Base-by-base conservation (phyloP, 1,140 invertebrate species). In the Aricia agestis region DNA sequence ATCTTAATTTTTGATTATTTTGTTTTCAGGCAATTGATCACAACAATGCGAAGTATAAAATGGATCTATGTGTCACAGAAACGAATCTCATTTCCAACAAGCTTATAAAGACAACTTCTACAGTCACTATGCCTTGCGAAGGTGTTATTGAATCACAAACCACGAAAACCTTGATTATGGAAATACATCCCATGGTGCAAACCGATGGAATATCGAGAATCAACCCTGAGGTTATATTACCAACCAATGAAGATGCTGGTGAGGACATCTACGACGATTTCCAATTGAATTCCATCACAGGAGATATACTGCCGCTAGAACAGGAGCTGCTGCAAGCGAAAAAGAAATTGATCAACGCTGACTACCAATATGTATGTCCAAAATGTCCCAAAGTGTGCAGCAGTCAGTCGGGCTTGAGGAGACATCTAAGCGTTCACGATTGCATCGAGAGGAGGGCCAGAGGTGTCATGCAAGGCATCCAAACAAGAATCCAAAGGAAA, bases 271-370 rank as follows among this genome's bases (percentile, higher is more conserved):
- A 83, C 67, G 74, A 82, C 67, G 81, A 87, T 31, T 90, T 88
- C 59, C 87, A 87, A 78, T 72, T 91, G 7, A 91, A 91, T 71
- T 89, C 87, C 10, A 91, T 91, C 31, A 91, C 89, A 6, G 86
- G 89, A 6, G 85, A 91, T 73, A 79, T 87, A 31, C 71, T 89
- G 58, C 80, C 89, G 0, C 70, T 91, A 32, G 87, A 90, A 75
- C 86, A 91, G 75, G 87, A 91, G 75, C 69, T 91, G n/a, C 69
- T 89, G 36, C 78, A 85, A 78, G 77, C 79, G 0, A 85, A 83
- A 58, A 80, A 74, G 68, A 74, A 79, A 61, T 69, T 70, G 13
- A 18, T 69, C 17, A 61, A 19, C 13, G 66, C 72, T 1, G 70
- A 74, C 72, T 67, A 65, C 4, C 59, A 63, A 4, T 67, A 75